Conservation (phyloP, 1,140 invertebrate species). For the Condylostylus longicornis region DNA sequence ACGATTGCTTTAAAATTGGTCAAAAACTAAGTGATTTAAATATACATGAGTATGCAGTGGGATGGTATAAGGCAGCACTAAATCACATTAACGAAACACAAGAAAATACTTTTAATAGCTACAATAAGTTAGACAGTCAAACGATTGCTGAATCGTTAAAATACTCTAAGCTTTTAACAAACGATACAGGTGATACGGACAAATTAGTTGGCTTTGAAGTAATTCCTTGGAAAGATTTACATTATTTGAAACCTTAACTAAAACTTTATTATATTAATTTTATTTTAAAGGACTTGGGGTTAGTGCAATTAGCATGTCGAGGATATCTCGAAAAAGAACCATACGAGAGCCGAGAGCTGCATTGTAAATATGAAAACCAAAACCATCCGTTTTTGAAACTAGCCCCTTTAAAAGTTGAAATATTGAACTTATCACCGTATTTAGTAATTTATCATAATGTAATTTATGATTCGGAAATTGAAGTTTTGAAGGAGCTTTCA, state of each 20-base stretch:
- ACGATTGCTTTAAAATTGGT: constrained; percentile 90
- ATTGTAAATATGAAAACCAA: constrained; percentile 60
- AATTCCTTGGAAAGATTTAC: too few relatives aligned
- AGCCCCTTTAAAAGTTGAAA: constrained; percentile 79
- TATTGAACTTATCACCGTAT: constrained; percentile 62
- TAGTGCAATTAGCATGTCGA: too few relatives aligned
- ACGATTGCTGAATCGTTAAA: too few relatives aligned
- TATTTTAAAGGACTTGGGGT: too few relatives aligned
- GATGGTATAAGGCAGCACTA: constrained; percentile 87
- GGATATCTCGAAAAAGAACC: constrained; percentile 52
- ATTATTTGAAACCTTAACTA: too few relatives aligned
- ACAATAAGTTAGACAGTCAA: too few relatives aligned
- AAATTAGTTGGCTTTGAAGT: too few relatives aligned
- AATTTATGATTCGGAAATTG: constrained; percentile 75
- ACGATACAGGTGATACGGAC: too few relatives aligned
- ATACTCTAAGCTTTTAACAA: too few relatives aligned
- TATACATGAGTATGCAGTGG: constrained; percentile 76
- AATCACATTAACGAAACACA: too few relatives aligned
- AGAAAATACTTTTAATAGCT: too few relatives aligned
- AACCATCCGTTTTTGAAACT: constrained; percentile 58
- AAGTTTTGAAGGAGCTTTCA: constrained; percentile 65
- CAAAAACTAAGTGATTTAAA: constrained; percentile 73
- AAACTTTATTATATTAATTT: too few relatives aligned
- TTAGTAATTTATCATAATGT: constrained; percentile 78
- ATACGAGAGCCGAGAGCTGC: constrained; percentile 34